Base-by-base conservation (phyloP, 64 coral and sea anemone genomes). In the Pocillopora verrucosa region DNA sequence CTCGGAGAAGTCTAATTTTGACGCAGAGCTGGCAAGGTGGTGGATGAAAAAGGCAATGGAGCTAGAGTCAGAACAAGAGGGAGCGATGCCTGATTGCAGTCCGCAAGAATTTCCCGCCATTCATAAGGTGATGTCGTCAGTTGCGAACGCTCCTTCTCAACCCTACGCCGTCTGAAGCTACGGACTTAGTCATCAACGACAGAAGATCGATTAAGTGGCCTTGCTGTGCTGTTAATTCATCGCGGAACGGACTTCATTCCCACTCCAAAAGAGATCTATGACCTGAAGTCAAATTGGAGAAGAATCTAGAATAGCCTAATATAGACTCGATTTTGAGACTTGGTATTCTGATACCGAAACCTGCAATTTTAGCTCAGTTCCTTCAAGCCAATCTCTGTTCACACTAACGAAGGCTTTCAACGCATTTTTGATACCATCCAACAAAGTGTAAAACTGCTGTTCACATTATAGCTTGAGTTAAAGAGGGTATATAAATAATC, bases 51-150 rank as follows among this genome's bases (percentile, higher is more conserved):
- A 89, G 38, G 87, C 61, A 22, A 78, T 89, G 30, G 87, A 78
- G 75, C 30, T 0, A 30, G 30, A 30, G 30, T 78, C 74, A 78
- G 56, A 89, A 78, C 59, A 78, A 89, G 51, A 78, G 74, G 41
- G 65, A 78, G 74, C 87, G 65, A 89, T 78, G 61, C 77, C 87
- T 78, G 87, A 89, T 67, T 89, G 87, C 87, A 78, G 87, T 78
- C 74, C 25, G 59, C 59, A 89, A 89, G 87, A 59, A 89, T 89
- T 68, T 89, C 75, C 75, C 5, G 61, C 76, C 60, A n/a, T 89
- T 89, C 76, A 89, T 60, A 78, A 89, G 63, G 87, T 89, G 36
- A 25, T 89, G 58, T 76, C 38, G 60, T 80, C 60, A 68, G 60
- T 70, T 89, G 76, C 51, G 76, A 89, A 78, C 74, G 74, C 87